phyloP scores from a whole-genome alignment of 2,888 invertebrate genomes.

The Gisinianus flammeolus region DNA sequence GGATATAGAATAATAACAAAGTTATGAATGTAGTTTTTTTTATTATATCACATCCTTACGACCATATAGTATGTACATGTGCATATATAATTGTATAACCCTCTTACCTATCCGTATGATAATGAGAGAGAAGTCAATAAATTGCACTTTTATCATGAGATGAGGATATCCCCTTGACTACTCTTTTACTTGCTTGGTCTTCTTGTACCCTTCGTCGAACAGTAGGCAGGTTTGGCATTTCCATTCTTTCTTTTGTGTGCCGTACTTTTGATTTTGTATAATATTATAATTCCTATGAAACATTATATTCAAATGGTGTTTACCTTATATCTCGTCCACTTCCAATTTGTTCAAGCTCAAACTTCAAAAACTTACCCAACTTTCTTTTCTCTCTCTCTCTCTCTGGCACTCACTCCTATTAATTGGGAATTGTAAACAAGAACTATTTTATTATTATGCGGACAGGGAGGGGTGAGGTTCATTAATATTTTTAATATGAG shows the following conservation, averaged over 20 bases:
- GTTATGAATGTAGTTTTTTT: background rate
- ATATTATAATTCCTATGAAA: slow-evolving; percentile 6
- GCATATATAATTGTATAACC: too few species aligned
- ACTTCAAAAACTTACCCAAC: background rate
- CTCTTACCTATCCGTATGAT: too few species aligned
- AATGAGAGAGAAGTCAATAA: background rate
- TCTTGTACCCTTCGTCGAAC: slow-evolving; percentile 8
- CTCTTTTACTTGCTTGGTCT: background rate
- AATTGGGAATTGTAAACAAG: slow-evolving; percentile 1
- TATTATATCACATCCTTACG: background rate
- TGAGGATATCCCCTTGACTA: slow-evolving; percentile 37
- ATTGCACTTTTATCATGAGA: slow-evolving; percentile 29
- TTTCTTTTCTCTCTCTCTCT: background rate
- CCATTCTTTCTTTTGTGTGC: background rate
- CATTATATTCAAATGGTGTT: slow-evolving; percentile 3
- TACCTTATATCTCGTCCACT: slow-evolving; percentile 5
- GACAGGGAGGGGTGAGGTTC: slow-evolving; percentile 39
- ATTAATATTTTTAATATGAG: slow-evolving; percentile 32
- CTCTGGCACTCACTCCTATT: background rate
- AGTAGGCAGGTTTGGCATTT: background rate
- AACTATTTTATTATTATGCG: background rate
- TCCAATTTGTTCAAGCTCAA: background rate
- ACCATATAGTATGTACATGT: background rate
- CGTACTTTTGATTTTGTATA: background rate
- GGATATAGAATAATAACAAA: background rate